Percentiles rank a stretch among this genome's conserved stretches.
phyloP scores from a whole-genome alignment of 1,140 invertebrate genomes.

The Colletes gigas region DNA sequence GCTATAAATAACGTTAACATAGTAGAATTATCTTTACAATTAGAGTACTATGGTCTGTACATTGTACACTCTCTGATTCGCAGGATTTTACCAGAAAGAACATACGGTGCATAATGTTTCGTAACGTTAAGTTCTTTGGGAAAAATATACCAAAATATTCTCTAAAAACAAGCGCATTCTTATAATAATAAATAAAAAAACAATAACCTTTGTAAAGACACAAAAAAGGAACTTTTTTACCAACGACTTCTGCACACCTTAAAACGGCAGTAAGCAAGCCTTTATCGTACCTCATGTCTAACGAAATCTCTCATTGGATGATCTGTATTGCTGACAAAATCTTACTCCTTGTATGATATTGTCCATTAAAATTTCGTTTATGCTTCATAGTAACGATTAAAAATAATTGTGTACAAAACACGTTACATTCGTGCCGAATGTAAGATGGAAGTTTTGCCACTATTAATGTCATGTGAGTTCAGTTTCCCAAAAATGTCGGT shows the following conservation, averaged over 20 bases:
- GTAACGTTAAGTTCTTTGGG: slow-evolving; percentile 13
- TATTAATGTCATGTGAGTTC: slow-evolving; percentile 33
- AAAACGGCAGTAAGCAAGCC: slow-evolving; percentile 71
- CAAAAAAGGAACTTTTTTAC: slow-evolving; percentile 59
- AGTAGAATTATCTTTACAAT: slow-evolving; percentile 39
- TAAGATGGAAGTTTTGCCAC: slow-evolving; percentile 26
- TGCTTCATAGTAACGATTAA: slow-evolving; percentile 36
- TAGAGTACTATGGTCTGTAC: slow-evolving; percentile 41
- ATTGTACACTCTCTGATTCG: slow-evolving; percentile 41
- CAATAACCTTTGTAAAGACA: slow-evolving; percentile 37
- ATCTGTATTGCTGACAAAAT: slow-evolving; percentile 43
- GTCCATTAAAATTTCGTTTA: slow-evolving; percentile 39
- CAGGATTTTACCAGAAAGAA: slow-evolving; percentile 61
- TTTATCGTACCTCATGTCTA: slow-evolving; percentile 41
- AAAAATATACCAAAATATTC: slow-evolving; percentile 42
- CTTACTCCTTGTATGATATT: slow-evolving; percentile 49
- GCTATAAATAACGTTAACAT: slow-evolving; percentile 39
- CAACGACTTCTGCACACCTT: slow-evolving; percentile 65
- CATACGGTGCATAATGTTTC: slow-evolving; percentile 16
- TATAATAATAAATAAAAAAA: slow-evolving; percentile 44
- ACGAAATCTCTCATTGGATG: slow-evolving; percentile 28
- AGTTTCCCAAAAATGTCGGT: slow-evolving; percentile 25
- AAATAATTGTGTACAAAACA: slow-evolving; percentile 56
- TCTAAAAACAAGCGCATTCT: slow-evolving; percentile 19
- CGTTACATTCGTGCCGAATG: slow-evolving; percentile 36